phyloP scores from a whole-genome alignment of 2,888 invertebrate genomes.

The Lasioglossum marginatum region DNA sequence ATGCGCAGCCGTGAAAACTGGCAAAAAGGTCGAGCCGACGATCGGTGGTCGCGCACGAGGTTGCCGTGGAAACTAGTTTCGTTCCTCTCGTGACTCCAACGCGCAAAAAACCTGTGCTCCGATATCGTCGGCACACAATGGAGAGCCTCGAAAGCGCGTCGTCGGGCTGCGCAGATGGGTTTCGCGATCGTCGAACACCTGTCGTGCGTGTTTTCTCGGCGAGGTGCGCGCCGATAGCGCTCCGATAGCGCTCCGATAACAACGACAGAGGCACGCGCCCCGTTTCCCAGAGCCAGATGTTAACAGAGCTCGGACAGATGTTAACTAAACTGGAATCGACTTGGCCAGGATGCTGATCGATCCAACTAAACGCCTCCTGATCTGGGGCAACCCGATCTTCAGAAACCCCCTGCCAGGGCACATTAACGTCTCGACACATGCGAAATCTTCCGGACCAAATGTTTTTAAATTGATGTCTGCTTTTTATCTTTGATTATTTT shows the following conservation, averaged over 20 bases:
- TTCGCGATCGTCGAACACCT: constrained; percentile 50
- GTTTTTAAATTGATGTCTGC: not conserved
- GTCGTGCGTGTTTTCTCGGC: constrained; percentile 24
- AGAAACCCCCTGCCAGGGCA: not conserved
- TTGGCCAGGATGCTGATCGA: not conserved
- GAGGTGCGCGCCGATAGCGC: not conserved
- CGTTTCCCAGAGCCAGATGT: not conserved
- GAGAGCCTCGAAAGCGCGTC: not conserved
- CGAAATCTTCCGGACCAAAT: too few relatives aligned
- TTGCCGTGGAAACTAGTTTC: constrained; percentile 2
- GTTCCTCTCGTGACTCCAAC: constrained; percentile 27
- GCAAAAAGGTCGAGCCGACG: not conserved
- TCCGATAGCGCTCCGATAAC: not conserved
- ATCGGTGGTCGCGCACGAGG: constrained; percentile 7
- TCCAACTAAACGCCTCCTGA: not conserved
- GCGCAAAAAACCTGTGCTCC: not conserved
- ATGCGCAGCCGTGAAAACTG: not conserved
- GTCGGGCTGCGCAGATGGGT: constrained; percentile 42
- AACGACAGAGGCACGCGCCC: not conserved
- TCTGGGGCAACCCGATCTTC: not conserved
- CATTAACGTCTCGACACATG: not conserved
- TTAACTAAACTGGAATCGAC: not conserved
- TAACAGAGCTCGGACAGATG: constrained; percentile 21
- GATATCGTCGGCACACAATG: constrained; percentile 28
- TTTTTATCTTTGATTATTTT: not conserved